Conservation (phyloP, 2,113 vertebrate genomes). For the Stomatorhinus ivindoensis region DNA sequence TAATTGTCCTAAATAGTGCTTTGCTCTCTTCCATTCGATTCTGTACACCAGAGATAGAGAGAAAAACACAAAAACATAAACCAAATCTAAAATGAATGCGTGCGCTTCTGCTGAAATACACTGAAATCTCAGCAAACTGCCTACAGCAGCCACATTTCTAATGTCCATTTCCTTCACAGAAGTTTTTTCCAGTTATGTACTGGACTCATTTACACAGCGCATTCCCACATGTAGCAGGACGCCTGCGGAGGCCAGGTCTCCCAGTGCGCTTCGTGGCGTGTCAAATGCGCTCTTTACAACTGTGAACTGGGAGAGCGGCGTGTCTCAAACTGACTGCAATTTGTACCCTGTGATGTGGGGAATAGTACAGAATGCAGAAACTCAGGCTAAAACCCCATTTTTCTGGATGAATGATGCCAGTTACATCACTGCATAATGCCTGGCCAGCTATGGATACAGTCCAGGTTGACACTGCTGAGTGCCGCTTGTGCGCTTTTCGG, state of each 20-base stretch:
- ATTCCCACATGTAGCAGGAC: not conserved
- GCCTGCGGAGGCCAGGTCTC: not conserved
- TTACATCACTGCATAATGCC: not conserved
- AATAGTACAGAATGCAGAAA: not conserved
- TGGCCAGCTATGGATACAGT: not conserved
- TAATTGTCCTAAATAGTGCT: slow-evolving; percentile 88
- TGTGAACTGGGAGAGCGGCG: not conserved
- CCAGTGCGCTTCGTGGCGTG: not conserved
- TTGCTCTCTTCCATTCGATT: slow-evolving; percentile 96
- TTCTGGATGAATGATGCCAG: not conserved
- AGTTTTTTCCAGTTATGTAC: not conserved
- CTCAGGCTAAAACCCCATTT: not conserved
- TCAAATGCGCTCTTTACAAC: slow-evolving; percentile 31
- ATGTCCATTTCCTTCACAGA: too few species aligned
- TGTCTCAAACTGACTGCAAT: not conserved
- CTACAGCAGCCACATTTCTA: too few species aligned
- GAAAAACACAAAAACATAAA: slow-evolving; percentile 10
- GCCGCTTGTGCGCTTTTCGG: not conserved
- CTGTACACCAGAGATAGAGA: slow-evolving; percentile 43
- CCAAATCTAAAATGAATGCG: not conserved
- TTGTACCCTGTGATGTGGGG: not conserved
- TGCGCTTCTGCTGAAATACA: not conserved
- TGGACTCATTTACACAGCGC: not conserved
- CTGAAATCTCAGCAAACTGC: too few species aligned
- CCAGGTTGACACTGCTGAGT: not conserved